Conservation (phyloP, 2,888 invertebrate species). For the Epistrophe grossulariae region DNA sequence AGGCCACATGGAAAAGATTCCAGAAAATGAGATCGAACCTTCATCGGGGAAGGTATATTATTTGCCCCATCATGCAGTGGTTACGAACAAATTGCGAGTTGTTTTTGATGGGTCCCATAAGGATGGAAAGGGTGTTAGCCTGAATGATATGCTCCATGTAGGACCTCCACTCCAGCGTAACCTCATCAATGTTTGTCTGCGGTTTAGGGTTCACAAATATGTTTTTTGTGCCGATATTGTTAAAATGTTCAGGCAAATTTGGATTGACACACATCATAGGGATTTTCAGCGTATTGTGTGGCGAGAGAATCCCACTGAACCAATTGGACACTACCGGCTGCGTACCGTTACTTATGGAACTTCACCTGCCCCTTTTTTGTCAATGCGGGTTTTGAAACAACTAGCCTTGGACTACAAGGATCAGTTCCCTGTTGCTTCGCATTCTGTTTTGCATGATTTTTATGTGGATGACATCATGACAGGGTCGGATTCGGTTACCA, state of each 20-base stretch:
- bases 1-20: slow-evolving; percentile 31
- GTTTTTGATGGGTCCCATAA: slow-evolving; percentile 10
- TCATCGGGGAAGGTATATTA: slow-evolving; percentile 19
- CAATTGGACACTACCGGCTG: slow-evolving; percentile 3
- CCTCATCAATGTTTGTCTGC: not conserved
- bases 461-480: slow-evolving; percentile 15
- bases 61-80: slow-evolving; percentile 26
- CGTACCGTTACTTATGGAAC: not conserved
- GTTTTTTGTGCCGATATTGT: slow-evolving; percentile 35
- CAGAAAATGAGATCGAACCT: slow-evolving; percentile 22
- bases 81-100: not conserved
- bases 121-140: slow-evolving; percentile 1
- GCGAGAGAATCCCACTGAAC: not conserved
- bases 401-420: not conserved
- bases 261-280: not conserved
- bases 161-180: slow-evolving; percentile 30
- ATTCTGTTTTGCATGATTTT: not conserved
- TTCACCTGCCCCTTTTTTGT: slow-evolving; percentile 10
- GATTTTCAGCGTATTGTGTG: not conserved
- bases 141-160: slow-evolving; percentile 8
- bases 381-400: not conserved
- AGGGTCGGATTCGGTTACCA: not conserved
- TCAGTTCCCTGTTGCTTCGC: not conserved
- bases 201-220: slow-evolving; percentile 29
- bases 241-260: slow-evolving; percentile 25